Evolutionary conservation across 1,140 invertebrate species (phyloP), one percentile per base, ranked within the genome.

Genomic region (Heliconius hewitsoni): DNA sequence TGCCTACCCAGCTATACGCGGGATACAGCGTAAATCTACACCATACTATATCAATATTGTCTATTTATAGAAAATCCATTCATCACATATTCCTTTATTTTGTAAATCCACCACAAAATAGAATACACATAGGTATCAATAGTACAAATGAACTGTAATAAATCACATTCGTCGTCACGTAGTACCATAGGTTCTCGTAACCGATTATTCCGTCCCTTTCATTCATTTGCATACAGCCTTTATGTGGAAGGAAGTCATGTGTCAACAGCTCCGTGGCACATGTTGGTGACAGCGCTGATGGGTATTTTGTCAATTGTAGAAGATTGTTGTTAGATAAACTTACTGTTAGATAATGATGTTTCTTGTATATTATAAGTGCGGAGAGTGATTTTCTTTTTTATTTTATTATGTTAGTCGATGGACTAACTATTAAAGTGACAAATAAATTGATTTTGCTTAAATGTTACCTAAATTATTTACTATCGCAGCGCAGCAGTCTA

Each of bases 101-200:
- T 5, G 11, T 5, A 30, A 27, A 3, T 16, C 27, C 23, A 30
- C 60, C 27, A 30, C 23, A 27, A 66, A 66, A 66, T 30, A 30
- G 11, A 30, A 66, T 66, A 66, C 2, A 57, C 8, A 8, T 23
- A 57, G 8, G 19, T 66, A 66, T 66, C 60, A 30, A 9, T 66
- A 23, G n/a, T 57, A 78, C 76, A 78, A 78, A 78, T 78, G 72
- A 57, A 66, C 37, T 66, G 55, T 74, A 78, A 78, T 78, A 78
- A 78, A 74, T 78, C 77, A 78, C 57, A 55, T 60, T 74, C 70
- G 77, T 78, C 77, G 55, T 78, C 77, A 74, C 77, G 72, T 57
- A 72, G 73, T 57, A 78, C 42, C 72, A 74, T 74, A 78, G 72
- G 77, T 78, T 78, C 77, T 74, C 72, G 60, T 74, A 78, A 74